Percentiles rank a stretch among this genome's conserved stretches.
phyloP scores from a whole-genome alignment of 92 coral and sea anemone genomes.

The Actinernus sp. region DNA sequence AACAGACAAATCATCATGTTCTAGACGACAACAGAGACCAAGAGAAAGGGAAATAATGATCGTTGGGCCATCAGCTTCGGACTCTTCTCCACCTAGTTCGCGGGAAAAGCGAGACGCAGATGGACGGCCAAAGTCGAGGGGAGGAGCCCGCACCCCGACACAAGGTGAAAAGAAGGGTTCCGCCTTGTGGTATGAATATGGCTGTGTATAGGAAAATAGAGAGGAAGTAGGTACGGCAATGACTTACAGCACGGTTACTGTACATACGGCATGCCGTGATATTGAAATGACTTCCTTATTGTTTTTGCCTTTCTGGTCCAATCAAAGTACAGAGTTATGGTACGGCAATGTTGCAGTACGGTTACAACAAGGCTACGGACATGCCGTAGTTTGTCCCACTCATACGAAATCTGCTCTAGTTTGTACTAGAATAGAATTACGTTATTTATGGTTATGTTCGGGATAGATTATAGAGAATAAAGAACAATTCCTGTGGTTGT shows the following conservation, averaged over 20 bases:
- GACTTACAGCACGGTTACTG: neutral
- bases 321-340: no score
- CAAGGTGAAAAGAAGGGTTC: slow-evolving; percentile 56
- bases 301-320: no score
- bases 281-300: no score
- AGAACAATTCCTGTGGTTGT: no score
- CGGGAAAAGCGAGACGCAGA: slow-evolving; percentile 38
- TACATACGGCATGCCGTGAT: neutral
- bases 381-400: no score
- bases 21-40: neutral
- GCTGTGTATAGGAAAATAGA: slow-evolving; percentile 58
- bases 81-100: slow-evolving; percentile 12
- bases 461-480: no score
- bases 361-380: no score
- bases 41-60: slow-evolving; percentile 41
- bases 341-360: no score
- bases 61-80: slow-evolving; percentile 11
- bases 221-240: neutral
- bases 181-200: slow-evolving; percentile 87
- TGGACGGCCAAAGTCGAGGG: slow-evolving; percentile 43
- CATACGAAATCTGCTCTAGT: no score
- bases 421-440: no score
- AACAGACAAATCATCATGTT: slow-evolving; percentile 1
- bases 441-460: no score
- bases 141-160: slow-evolving; percentile 24